A percentile compares a stretch with the other conserved stretches of the same genome.
Conservation (phyloP, 92 coral and sea anemone genomes). For the Pocillopora meandrina region DNA sequence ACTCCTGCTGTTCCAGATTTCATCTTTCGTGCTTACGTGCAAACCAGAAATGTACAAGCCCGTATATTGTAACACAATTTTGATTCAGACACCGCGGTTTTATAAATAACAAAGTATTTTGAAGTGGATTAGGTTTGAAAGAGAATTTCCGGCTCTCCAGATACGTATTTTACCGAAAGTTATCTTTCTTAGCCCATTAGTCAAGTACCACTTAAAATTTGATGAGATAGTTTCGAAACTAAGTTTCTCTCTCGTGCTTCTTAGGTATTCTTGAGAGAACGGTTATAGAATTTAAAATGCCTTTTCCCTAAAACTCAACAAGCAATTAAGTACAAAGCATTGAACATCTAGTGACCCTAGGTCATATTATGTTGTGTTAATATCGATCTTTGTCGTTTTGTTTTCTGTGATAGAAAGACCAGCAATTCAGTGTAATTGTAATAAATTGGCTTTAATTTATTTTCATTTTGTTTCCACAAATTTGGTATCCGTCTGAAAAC, state of each 20-base stretch:
- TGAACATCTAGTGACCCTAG: neutral
- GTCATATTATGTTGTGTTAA: neutral
- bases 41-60: neutral
- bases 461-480: neutral
- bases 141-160: neutral
- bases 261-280: neutral
- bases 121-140: neutral
- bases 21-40: neutral
- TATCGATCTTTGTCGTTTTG: neutral
- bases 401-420: too few relatives aligned
- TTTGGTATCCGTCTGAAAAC: neutral
- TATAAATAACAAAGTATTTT: neutral
- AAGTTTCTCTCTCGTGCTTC: neutral
- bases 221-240: neutral
- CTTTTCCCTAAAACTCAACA: neutral
- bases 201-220: neutral
- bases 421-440: conserved; percentile 24
- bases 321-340: neutral
- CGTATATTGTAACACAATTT: neutral
- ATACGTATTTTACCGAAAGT: too few relatives aligned
- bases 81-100: neutral
- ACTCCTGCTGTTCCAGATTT: too few relatives aligned
- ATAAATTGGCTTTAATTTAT: neutral
- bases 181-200: too few relatives aligned
- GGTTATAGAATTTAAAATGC: neutral